Evolutionary conservation across 2,797 vertebrate species (phyloP).

Genomic region (Tachyglossus aculeatus): DNA sequence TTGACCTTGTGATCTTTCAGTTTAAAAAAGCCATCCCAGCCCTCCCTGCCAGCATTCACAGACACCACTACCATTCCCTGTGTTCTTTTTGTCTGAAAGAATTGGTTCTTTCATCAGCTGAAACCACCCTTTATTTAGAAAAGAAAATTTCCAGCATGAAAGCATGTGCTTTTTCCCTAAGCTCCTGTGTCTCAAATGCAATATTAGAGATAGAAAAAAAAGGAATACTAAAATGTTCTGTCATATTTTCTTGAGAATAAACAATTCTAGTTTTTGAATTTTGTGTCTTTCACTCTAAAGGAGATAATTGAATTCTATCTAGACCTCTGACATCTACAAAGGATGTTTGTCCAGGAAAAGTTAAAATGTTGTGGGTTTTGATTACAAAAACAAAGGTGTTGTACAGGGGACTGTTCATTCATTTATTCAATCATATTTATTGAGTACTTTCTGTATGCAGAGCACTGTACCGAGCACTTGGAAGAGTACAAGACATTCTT

Average conservation of each 20-base stretch:
- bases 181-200: background rate
- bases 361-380: too few species aligned
- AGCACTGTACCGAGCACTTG: too few species aligned
- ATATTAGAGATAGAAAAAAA: background rate
- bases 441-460: too few species aligned
- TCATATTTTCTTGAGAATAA: constrained; percentile 47
- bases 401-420: too few species aligned
- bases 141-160: background rate
- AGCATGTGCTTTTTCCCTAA: background rate
- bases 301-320: background rate
- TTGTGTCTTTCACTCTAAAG: constrained; percentile 13
- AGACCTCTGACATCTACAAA: background rate
- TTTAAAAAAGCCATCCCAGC: too few species aligned
- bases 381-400: too few species aligned
- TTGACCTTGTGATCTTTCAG: too few species aligned
- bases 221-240: constrained; percentile 29
- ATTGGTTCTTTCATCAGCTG: background rate
- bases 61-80: background rate
- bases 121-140: background rate
- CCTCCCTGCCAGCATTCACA: background rate
- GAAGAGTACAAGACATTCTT: too few species aligned
- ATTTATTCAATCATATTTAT: too few species aligned
- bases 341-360: too few species aligned
- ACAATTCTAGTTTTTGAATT: constrained; percentile 28
- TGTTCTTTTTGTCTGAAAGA: background rate